Evolutionary conservation across 2,888 invertebrate species (phyloP).

Genomic region (Drosophila limbata): DNA sequence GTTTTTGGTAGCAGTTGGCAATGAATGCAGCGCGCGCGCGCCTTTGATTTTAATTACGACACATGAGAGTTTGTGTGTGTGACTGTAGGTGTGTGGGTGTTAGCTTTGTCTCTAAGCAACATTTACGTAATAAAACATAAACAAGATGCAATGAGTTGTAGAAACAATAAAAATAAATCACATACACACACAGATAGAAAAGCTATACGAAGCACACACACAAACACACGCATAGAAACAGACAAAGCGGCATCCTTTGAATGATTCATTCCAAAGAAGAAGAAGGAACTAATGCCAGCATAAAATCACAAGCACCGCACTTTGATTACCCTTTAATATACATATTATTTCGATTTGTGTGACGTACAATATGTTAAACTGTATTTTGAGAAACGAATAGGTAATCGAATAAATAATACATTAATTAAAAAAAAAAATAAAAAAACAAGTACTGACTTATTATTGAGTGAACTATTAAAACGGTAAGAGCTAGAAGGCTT

Average conservation of each 20-base stretch:
- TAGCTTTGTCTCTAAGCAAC: constrained; percentile 21
- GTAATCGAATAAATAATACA: no score
- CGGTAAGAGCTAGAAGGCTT: background rate
- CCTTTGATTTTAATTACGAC: constrained; percentile 77
- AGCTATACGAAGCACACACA: constrained; percentile 4
- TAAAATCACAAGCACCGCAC: background rate
- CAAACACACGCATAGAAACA: background rate
- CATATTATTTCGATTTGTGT: background rate
- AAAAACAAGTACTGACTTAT: no score
- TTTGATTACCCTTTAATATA: constrained; percentile 24
- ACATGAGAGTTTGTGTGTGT: constrained; percentile 30
- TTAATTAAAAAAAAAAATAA: no score
- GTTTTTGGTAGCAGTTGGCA: constrained; percentile 64
- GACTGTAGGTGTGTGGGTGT: constrained; percentile 8
- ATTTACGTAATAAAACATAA: constrained; percentile 66
- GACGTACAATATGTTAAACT: background rate
- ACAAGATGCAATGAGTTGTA: constrained; percentile 39
- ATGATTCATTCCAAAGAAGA: constrained; percentile 35
- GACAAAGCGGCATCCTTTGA: constrained; percentile 45
- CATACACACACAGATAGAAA: constrained; percentile 5
- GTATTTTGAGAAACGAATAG: no score
- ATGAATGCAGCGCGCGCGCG: constrained; percentile 69
- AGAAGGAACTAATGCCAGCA: background rate
- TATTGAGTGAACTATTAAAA: no score
- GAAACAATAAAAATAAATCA: constrained; percentile 17